These are phyloP conservation scores for Pipa parva DNA, from an alignment of 2,113 vertebrate genomes.

Conservation along the genomic window DNA sequence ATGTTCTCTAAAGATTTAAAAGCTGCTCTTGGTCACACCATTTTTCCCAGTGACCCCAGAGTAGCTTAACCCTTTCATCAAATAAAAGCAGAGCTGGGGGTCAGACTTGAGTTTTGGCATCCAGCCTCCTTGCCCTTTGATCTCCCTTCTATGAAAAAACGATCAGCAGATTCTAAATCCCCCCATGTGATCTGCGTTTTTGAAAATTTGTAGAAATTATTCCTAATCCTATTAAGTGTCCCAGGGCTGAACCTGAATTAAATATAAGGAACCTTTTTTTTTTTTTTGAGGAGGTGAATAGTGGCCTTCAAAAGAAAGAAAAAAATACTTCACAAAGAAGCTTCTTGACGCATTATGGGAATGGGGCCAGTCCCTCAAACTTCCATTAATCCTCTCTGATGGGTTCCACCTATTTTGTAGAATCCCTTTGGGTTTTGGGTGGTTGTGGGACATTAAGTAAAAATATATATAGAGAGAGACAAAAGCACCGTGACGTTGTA, in stretches of 20 bases:
- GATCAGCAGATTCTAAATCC: constrained; percentile 96
- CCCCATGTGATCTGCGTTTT: constrained; percentile 99
- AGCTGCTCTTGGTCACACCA: constrained; percentile 98
- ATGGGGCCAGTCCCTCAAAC: constrained; percentile 82
- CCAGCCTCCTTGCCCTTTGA: constrained; percentile 83
- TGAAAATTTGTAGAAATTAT: constrained; percentile 99
- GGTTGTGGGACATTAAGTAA: too few species aligned
- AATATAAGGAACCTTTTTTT: constrained; percentile 79
- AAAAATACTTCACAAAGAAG: constrained; percentile 65
- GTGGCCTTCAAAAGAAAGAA: constrained; percentile 65
- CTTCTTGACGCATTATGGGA: constrained; percentile 82
- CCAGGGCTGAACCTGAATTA: constrained; percentile 85
- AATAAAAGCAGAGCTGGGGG: constrained; percentile 84
- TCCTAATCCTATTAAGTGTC: constrained; percentile 98
- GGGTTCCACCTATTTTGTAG: constrained; percentile 79
- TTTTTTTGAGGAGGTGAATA: constrained; percentile 78
- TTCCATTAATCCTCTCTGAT: constrained; percentile 79
- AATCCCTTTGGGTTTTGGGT: constrained; percentile 68
- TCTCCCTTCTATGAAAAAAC: constrained; percentile 97
- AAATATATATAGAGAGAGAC: too few species aligned
- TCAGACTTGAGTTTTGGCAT: constrained; percentile 86
- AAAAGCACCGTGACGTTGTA: constrained; percentile 73
- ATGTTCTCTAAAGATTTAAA: constrained; percentile 56
- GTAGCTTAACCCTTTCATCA: constrained; percentile 99
- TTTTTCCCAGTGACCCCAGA: constrained; percentile 91